Base-by-base conservation (phyloP, 2,113 vertebrate genomes). In the Sander lucioperca region DNA sequence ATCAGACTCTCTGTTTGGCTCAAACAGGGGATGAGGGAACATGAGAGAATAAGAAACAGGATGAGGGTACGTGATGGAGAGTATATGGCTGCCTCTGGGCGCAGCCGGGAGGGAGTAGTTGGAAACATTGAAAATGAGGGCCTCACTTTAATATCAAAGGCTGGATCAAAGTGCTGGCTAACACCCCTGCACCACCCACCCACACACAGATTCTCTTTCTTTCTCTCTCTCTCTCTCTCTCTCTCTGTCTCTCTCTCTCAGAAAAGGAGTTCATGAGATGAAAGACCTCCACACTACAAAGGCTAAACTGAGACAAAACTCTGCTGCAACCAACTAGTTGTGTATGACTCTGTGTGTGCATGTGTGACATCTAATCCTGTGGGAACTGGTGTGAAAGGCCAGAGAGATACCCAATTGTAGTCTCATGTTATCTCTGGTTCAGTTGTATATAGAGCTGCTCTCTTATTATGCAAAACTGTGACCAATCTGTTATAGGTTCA, bases 81-180 rank as follows among this genome's bases (percentile, higher is more conserved):
- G 90, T 84, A 57, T 57, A 5, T 12, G 58, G 72, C 85, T 72
- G 81, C 87, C 89, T 89, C 88, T 80, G 83, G 86, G 86, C 64
- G 54, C 77, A 39, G 81, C 14, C 63, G 56, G 45, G 72, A 72
- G 70, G 74, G 83, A 74, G 63, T 72, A 67, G 74, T 67, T 81
- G 78, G 85, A 88, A 51, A 80, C 80, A 83, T 2, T 69, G 86
- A 87, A 79, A 88, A 93, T 93, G 91, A 88, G 89, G 89, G 88
- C 82, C 64, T 87, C 87, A 83, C 85, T 91, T 92, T 70, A 92
- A 88, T 93, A 88, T 88, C 91, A 93, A 93, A 93, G 86, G 65
- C 69, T 75, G 77, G 84, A 91, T 91, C 88, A 90, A 91, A 92
- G 90, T 70, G 74, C 50, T 74, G 56, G 56, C 82, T 77, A 76